Evolutionary conservation across 2,797 vertebrate species (phyloP).

Genomic region (Paramormyrops hopkinsi): DNA sequence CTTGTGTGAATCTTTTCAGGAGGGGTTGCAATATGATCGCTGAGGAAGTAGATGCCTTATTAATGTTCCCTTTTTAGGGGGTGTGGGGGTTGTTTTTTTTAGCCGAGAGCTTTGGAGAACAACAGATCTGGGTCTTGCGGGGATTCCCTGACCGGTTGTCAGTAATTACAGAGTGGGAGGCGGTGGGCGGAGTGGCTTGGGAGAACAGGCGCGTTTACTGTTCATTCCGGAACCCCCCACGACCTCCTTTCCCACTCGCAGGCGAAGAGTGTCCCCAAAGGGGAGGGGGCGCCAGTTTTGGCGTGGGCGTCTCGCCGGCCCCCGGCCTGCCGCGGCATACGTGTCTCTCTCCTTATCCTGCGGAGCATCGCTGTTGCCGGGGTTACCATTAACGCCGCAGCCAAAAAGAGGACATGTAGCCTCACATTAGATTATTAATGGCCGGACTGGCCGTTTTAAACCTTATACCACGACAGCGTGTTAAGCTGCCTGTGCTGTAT

Average conservation of each 20-base stretch:
- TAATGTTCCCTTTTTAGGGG: neutral
- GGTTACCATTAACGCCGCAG: neutral
- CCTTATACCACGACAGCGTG: neutral
- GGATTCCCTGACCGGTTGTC: neutral
- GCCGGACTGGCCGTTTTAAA: neutral
- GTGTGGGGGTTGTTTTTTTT: neutral
- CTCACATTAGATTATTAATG: neutral
- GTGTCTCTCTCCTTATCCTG: neutral
- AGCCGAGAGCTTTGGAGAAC: neutral
- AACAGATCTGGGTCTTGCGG: neutral
- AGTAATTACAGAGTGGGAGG: neutral
- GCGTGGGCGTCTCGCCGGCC: neutral
- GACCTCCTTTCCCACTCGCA: neutral
- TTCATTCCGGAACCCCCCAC: neutral
- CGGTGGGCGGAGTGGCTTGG: neutral
- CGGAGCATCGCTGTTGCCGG: neutral
- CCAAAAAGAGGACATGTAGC: neutral
- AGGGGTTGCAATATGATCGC: neutral
- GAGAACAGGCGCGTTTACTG: neutral
- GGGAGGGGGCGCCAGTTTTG: neutral
- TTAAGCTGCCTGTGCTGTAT: neutral
- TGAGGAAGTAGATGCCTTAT: neutral
- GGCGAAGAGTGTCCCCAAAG: neutral
- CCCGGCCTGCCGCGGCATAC: neutral
- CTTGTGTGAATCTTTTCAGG: neutral